These are phyloP conservation scores for Crotophaga sulcirostris DNA, from an alignment of 2,113 vertebrate species.

Conservation along the genomic window DNA sequence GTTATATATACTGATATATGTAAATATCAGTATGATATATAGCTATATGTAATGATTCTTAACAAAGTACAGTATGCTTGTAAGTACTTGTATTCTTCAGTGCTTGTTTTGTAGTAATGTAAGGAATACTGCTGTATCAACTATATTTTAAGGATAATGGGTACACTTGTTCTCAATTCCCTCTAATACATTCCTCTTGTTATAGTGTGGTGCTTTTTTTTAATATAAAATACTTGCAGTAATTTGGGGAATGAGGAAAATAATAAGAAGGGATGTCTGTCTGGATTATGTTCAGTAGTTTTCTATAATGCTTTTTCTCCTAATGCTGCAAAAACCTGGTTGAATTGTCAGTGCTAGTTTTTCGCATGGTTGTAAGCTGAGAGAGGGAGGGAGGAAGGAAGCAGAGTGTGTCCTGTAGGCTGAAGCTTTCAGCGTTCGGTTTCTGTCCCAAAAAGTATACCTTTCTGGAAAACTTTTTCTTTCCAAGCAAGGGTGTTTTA, in stretches of 20 bases:
- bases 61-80: background rate
- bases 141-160: background rate
- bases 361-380: rapidly evolving
- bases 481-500: background rate
- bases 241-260: background rate
- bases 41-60: background rate
- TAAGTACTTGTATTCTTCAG: background rate
- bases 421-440: background rate
- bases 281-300: background rate
- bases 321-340: background rate
- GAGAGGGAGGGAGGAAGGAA: background rate
- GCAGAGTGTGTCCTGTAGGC: background rate
- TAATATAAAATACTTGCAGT: background rate
- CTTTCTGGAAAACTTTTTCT: background rate
- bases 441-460: background rate
- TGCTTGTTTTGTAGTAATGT: background rate
- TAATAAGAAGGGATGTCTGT: background rate
- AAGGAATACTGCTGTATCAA: background rate
- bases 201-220: background rate
- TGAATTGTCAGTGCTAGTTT: background rate
- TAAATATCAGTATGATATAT: no score
- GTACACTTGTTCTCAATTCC: background rate
- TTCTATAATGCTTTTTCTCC: background rate
- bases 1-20: no score
- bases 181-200: background rate